These are phyloP conservation scores for Caenorhabditis brenneri DNA, from an alignment of 1,140 invertebrate species.

Conservation along the genomic window DNA sequence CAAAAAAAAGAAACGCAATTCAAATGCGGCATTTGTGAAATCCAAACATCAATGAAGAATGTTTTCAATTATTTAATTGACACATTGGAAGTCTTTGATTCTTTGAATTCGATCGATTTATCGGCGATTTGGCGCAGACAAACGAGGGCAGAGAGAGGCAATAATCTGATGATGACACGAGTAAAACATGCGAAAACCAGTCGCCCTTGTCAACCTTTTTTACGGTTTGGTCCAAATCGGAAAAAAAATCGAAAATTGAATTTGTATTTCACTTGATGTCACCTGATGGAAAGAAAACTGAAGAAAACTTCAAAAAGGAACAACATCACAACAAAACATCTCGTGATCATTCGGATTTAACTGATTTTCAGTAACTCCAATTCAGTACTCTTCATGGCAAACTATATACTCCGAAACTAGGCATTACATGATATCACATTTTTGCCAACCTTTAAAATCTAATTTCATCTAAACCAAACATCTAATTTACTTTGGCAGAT, in stretches of 20 bases:
- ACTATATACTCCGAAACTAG: not conserved
- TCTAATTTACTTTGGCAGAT: not conserved
- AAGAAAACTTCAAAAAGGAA: not conserved
- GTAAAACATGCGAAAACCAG: constrained; percentile 16
- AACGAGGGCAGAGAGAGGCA: not conserved
- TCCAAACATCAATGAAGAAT: too few relatives aligned
- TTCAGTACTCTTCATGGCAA: not conserved
- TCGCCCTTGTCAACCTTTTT: not conserved
- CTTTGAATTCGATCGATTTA: not conserved
- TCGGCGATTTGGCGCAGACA: not conserved
- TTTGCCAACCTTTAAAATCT: not conserved
- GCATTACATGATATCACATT: not conserved
- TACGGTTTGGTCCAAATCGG: not conserved
- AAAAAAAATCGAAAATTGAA: not conserved
- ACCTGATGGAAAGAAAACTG: not conserved
- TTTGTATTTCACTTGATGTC: not conserved
- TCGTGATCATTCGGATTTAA: not conserved
- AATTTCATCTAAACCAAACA: not conserved
- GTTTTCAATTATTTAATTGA: too few relatives aligned
- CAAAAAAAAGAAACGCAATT: too few relatives aligned
- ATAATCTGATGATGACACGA: constrained; percentile 35
- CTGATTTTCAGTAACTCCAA: not conserved
- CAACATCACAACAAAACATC: not conserved
- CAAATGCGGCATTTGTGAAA: too few relatives aligned
- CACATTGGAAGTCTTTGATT: too few relatives aligned